Evolutionary conservation across 1,140 invertebrate species (phyloP), one percentile per base, ranked within the genome.

Genomic region (Glossosoma conforme): DNA sequence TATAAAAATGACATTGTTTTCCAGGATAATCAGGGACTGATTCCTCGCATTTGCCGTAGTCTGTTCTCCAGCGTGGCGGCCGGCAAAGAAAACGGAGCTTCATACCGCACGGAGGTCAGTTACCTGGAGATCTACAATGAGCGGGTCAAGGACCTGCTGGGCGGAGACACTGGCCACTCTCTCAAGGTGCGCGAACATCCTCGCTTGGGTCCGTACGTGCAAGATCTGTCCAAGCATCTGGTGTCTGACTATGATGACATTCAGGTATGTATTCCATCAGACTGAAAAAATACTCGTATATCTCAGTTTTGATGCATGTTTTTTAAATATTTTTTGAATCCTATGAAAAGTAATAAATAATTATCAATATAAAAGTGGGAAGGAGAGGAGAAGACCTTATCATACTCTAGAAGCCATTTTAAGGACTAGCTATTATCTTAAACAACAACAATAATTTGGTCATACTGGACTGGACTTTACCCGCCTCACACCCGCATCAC

Each of bases 51-150:
- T 56, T 92, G 88, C 62, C 81, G 89, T 59, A 84, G 82, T 44
- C 66, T 88, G 11, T 89, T 89, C 63, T 77, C 81, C 2, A 79
- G 83, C 32, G 86, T 88, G 77, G 80, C 83, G 14, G 79, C 85
- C 10, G 84, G 85, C 36, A 86, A 87, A 60, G 86, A 91, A 62
- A 83, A 82, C 20, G 87, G 87, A 3, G 87, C 86, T 1, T 92
- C 86, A 0, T 89, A 89, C 62, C 77, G 86, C 52, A 89, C 86
- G 0, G 85, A 90, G 64, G 88, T 89, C 52, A 88, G 85, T 64
- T 90, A 94, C 74, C 67, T 97, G 49, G 91, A 94, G 74, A 94
- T 94, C 54, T 93, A 95, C 69, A 93, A 94, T 63, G 92, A 95
- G 69, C 76, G 86, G 47, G 90, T 96, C 0, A 87, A 88, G 68